These are phyloP conservation scores for Patiria miniata DNA, from an alignment of 35 echinoderm and acorn worm species.

Conservation along the genomic window DNA sequence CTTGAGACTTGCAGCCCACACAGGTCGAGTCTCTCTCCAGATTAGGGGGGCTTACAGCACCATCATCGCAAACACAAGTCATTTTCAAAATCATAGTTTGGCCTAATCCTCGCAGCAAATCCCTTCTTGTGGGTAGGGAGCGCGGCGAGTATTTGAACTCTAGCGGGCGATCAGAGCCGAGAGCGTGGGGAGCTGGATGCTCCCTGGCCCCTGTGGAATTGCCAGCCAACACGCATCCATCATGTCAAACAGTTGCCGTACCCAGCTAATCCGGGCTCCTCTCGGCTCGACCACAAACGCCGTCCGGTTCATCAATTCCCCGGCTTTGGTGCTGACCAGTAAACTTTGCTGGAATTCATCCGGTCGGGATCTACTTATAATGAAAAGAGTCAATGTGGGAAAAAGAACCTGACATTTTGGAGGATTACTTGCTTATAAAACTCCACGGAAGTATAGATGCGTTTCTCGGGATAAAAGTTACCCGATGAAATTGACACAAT, in stretches of 20 bases:
- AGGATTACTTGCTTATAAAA: no score
- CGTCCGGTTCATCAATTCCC: neutral
- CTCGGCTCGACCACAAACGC: neutral
- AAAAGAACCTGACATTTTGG: neutral
- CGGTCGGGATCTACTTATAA: slow-evolving; percentile 1
- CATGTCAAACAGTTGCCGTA: neutral
- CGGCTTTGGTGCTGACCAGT: neutral
- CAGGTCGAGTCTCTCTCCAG: neutral
- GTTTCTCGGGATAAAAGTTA: no score
- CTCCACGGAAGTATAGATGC: no score
- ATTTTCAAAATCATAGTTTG: slow-evolving; percentile 32
- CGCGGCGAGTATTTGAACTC: slow-evolving; percentile 11
- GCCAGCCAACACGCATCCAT: neutral
- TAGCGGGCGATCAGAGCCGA: neutral
- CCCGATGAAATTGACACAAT: no score
- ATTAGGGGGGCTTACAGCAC: neutral
- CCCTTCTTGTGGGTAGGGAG: neutral
- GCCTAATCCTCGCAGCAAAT: neutral
- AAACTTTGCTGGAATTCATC: neutral
- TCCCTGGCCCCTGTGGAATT: neutral
- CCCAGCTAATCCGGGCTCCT: neutral
- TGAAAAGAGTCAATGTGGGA: neutral
- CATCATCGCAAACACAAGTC: slow-evolving; percentile 22
- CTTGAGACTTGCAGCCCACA: neutral
- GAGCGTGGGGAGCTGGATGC: neutral